These are phyloP conservation scores for Cacoxenus indagator DNA, from an alignment of 2,888 invertebrate genomes.

Conservation along the genomic window DNA sequence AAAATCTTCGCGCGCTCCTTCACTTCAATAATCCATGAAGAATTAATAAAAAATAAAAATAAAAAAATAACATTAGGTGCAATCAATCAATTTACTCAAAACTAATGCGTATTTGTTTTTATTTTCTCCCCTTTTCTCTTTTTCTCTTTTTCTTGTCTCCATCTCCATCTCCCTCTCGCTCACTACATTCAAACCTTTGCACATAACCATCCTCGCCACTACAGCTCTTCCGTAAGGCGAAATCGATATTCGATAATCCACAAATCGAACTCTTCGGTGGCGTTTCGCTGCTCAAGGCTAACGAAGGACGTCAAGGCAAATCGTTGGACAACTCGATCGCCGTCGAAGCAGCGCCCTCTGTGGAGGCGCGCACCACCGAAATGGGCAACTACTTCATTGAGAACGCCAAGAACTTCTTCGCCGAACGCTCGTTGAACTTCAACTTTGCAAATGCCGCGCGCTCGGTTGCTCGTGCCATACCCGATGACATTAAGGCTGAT, in stretches of 20 bases:
- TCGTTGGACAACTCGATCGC: conserved; percentile 71
- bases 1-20: too few relatives aligned
- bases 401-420: conserved; percentile 73
- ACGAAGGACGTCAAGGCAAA: conserved; percentile 70
- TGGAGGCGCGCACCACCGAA: conserved; percentile 73
- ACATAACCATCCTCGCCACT: conserved; percentile 36
- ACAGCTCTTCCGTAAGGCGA: conserved; percentile 74
- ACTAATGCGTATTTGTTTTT: conserved; percentile 38
- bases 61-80: neutral
- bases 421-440: conserved; percentile 73
- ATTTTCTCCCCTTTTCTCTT: conserved; percentile 21
- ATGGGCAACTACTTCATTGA: conserved; percentile 74
- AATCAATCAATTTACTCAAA: neutral
- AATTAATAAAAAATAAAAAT: neutral
- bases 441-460: conserved; percentile 72
- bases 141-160: conserved; percentile 25
- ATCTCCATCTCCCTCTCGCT: neutral
- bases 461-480: conserved; percentile 73
- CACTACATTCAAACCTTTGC: neutral
- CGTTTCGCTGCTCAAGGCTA: conserved; percentile 71
- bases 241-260: conserved; percentile 75
- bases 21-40: neutral
- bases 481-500: conserved; percentile 73
- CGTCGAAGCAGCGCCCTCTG: conserved; percentile 72
- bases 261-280: conserved; percentile 74